Conservation (phyloP, 2,113 vertebrate genomes). For the Hirundichthys speculiger region DNA sequence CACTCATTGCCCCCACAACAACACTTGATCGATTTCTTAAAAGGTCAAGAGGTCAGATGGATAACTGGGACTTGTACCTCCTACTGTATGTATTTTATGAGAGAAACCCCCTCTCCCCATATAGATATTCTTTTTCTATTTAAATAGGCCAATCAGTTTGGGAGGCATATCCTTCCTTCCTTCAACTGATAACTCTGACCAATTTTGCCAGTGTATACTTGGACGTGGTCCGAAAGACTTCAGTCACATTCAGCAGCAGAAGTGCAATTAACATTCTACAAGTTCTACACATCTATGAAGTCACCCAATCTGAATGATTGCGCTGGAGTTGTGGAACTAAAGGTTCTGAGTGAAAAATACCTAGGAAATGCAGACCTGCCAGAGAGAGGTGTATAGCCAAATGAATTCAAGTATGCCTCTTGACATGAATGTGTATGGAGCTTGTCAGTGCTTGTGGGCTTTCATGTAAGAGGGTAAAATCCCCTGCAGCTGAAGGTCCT, state of each 20-base stretch:
- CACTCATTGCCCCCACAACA: neutral
- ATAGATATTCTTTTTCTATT: constrained; percentile 4
- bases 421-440: constrained; percentile 15
- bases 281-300: too few relatives aligned
- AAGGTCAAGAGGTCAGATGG: constrained; percentile 23
- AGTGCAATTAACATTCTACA: too few relatives aligned
- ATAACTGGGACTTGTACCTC: constrained; percentile 20
- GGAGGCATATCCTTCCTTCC: constrained; percentile 11
- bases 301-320: neutral
- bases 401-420: constrained; percentile 16
- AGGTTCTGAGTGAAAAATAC: constrained; percentile 14
- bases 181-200: constrained; percentile 11
- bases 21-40: constrained; percentile 46
- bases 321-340: constrained; percentile 7
- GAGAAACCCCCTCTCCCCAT: constrained; percentile 27
- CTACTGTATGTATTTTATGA: constrained; percentile 18
- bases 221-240: too few relatives aligned
- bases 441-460: constrained; percentile 18
- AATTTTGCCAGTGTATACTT: too few relatives aligned
- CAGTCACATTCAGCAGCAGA: too few relatives aligned
- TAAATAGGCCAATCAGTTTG: neutral
- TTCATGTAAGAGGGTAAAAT: constrained; percentile 34
- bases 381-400: constrained; percentile 12
- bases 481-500: constrained; percentile 33
- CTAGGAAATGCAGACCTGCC: constrained; percentile 5